phyloP scores from a whole-genome alignment of 2,888 invertebrate genomes.

The Frankliniella fusca region DNA sequence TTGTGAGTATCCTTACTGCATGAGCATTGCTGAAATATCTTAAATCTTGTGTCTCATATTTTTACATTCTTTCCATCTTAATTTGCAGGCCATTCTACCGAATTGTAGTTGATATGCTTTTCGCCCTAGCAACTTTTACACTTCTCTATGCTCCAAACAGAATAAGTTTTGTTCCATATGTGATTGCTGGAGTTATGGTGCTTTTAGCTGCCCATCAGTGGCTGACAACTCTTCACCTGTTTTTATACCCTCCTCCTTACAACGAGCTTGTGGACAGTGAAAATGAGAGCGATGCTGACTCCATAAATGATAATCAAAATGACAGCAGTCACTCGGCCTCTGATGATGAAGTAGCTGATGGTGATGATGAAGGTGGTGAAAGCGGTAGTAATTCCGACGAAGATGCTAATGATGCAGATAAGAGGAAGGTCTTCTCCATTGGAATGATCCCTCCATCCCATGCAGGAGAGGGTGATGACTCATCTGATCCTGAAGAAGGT shows the following conservation, averaged over 20 bases:
- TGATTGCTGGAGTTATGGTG: neutral
- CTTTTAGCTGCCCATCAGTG: neutral
- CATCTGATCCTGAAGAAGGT: neutral
- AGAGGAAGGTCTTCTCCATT: neutral
- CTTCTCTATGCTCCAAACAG: neutral
- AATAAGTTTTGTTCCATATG: neutral
- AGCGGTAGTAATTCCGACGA: neutral
- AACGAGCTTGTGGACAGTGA: neutral
- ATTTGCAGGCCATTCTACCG: neutral
- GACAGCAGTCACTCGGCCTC: neutral
- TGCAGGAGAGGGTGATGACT: neutral
- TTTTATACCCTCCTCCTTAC: neutral
- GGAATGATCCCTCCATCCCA: neutral
- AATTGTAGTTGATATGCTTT: neutral
- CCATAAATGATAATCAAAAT: neutral
- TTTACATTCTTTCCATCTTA: neutral
- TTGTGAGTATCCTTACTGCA: neutral
- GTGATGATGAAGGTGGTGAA: slow-evolving; percentile 2
- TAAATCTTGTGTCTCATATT: neutral
- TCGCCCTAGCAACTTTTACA: neutral
- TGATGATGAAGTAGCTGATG: slow-evolving; percentile 5
- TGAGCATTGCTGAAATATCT: neutral
- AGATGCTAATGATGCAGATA: neutral
- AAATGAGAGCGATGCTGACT: slow-evolving; percentile 9
- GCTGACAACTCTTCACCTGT: neutral